phyloP scores from a whole-genome alignment of 2,113 vertebrate genomes.

The Oreochromis spilurus region DNA sequence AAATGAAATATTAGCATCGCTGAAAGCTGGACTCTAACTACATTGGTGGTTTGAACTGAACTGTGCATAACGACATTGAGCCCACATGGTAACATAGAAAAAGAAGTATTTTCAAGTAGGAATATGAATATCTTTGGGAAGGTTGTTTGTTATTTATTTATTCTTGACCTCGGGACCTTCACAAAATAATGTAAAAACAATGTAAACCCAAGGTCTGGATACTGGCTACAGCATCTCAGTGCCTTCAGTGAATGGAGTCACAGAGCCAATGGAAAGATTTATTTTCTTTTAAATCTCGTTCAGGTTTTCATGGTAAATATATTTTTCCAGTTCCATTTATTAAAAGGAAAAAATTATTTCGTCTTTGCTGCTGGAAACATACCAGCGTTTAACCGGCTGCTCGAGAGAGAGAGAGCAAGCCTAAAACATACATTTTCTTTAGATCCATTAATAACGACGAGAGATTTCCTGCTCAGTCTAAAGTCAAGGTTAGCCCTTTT shows the following conservation, averaged over 20 bases:
- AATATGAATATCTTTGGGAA: background rate
- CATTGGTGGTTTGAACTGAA: fast-evolving
- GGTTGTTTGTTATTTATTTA: background rate
- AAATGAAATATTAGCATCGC: background rate
- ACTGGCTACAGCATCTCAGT: background rate
- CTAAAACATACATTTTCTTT: background rate
- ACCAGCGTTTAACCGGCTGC: fast-evolving
- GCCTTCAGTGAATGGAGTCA: background rate
- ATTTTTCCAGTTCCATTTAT: background rate
- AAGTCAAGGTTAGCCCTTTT: background rate
- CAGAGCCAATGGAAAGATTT: background rate
- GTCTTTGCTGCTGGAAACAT: background rate
- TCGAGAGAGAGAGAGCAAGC: background rate
- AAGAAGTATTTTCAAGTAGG: background rate
- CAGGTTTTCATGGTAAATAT: background rate
- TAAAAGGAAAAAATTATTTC: background rate
- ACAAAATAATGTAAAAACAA: background rate
- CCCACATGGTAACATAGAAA: background rate
- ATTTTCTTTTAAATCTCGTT: background rate
- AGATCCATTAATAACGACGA: background rate
- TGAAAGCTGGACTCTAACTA: background rate
- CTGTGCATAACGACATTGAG: background rate
- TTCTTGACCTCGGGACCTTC: background rate
- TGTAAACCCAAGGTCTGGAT: background rate
- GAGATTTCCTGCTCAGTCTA: background rate